A percentile compares a stretch with the other conserved stretches of the same genome.
phyloP scores from a whole-genome alignment of 92 coral and sea anemone species.

The Zoanthus sansibaricus region DNA sequence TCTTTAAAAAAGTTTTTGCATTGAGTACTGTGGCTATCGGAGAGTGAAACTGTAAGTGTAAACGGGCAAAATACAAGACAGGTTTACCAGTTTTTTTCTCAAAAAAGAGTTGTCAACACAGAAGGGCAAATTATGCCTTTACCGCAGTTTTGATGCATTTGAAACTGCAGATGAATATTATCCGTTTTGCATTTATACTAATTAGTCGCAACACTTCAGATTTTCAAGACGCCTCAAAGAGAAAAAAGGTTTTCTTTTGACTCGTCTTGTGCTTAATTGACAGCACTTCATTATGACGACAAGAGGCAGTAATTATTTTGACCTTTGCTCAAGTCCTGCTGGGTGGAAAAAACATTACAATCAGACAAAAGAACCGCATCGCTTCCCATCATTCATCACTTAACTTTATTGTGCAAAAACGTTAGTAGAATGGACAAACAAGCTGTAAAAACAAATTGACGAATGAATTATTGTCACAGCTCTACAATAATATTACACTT shows the following conservation, averaged over 20 bases:
- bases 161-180: neutral
- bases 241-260: neutral
- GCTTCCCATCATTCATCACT: slow-evolving; percentile 20
- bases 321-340: slow-evolving; percentile 47
- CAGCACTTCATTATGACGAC: neutral
- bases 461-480: slow-evolving; percentile 34
- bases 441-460: slow-evolving; percentile 51
- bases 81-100: no score
- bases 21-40: no score
- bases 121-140: no score
- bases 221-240: neutral
- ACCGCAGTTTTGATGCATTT: neutral
- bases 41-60: no score
- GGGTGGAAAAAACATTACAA: slow-evolving; percentile 37
- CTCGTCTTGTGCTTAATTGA: neutral
- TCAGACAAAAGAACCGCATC: slow-evolving; percentile 12
- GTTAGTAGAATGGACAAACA: slow-evolving; percentile 25
- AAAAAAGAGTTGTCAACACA: no score
- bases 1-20: no score
- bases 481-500: slow-evolving; percentile 17
- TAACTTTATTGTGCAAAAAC: slow-evolving; percentile 26
- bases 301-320: slow-evolving; percentile 23
- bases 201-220: neutral
- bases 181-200: neutral
- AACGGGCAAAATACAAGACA: no score